phyloP scores from a whole-genome alignment of 2,888 invertebrate genomes.

The Dione juno region DNA sequence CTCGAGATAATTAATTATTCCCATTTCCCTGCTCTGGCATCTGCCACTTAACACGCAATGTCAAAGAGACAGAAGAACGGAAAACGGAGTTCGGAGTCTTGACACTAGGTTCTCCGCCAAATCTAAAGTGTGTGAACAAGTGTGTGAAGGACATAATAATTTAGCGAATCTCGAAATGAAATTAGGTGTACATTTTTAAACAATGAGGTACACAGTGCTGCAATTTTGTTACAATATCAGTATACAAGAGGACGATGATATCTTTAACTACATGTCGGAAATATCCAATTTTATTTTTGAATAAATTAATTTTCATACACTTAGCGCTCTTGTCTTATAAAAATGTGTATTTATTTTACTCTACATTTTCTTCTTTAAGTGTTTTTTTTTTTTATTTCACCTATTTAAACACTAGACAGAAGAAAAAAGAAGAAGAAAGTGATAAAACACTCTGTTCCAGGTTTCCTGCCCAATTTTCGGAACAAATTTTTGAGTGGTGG shows the following conservation, averaged over 20 bases:
- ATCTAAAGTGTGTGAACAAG: too few species aligned
- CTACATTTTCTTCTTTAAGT: too few species aligned
- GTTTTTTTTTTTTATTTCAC: too few species aligned
- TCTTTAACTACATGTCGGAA: slow-evolving; percentile 26
- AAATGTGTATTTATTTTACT: too few species aligned
- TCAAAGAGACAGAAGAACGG: neutral
- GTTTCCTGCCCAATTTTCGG: too few species aligned
- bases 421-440: too few species aligned
- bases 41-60: neutral
- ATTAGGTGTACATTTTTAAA: slow-evolving; percentile 13
- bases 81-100: neutral
- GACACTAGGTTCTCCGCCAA: too few species aligned
- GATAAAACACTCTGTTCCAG: too few species aligned
- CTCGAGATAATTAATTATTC: neutral
- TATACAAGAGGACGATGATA: slow-evolving; percentile 30
- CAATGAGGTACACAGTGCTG: slow-evolving; percentile 28
- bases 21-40: neutral
- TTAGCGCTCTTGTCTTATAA: neutral
- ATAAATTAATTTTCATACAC: slow-evolving; percentile 4
- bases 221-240: slow-evolving; percentile 29
- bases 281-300: slow-evolving; percentile 11
- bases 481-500: too few species aligned
- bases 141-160: too few species aligned
- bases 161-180: too few species aligned
- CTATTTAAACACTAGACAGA: too few species aligned